Evolutionary conservation across 2,888 invertebrate genomes (phyloP), one percentile per base, ranked within the genome.

Genomic region (Bellardia pandia): DNA sequence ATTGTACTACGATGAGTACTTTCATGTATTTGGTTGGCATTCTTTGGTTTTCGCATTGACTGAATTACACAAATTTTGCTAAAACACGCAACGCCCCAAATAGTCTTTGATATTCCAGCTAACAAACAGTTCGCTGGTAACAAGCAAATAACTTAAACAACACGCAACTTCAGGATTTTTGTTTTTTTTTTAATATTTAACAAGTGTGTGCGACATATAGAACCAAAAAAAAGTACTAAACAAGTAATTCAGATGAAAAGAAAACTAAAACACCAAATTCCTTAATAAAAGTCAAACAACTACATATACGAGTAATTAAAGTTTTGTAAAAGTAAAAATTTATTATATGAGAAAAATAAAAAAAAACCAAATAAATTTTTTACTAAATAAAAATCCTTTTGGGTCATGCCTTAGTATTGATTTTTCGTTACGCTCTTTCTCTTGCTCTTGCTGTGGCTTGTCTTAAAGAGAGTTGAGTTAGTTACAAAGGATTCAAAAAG

Each of bases 61-160:
- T 48, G 37, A 68, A 87, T 71, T 30, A 78, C 23, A 81, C 42
- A 84, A 87, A 85, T 82, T 40, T 75, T 64, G 56, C 30, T 78
- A 78, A 53, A 81, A 60, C 87, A 87, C 81, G 87, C 87, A 87
- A 87, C 78, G 68, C 78, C 81, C 69, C 64, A n/a, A 66, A 37
- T 53, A 87, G 81, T 71, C 74, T 77, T n/a, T 69, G 58, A 48
- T 69, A 33, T 11, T 48, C 8, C 45, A 62, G 60, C 56, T 81
- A 62, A 37, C 56, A 53, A 56, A 3, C 84, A 78, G 84, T 86
- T 77, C 48, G 33, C 51, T 62, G 30, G 58, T 60, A 71, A 23
- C 51, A 45, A 30, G 0, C 42, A 48, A 51, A 56, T 40, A 23
- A 62, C 13, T 14, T 56, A 62, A 42, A n/a, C 5, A 30, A 71